Evolutionary conservation across 2,888 invertebrate genomes (phyloP).

Genomic region (Dryadula phaetusa): DNA sequence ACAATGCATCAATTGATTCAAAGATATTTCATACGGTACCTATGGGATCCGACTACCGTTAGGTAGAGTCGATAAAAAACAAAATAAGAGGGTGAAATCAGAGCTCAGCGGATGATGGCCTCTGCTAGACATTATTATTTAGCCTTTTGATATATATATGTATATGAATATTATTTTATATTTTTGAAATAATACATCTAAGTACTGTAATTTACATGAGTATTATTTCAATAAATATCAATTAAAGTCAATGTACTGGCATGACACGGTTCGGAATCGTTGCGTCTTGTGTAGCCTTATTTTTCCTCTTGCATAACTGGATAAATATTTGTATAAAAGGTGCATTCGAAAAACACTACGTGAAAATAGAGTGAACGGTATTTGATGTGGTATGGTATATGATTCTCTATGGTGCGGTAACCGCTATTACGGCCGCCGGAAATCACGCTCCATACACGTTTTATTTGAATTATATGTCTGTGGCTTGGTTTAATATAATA

Average conservation of each 20-base stretch:
- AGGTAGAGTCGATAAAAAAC: constrained; percentile 70
- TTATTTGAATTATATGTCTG: constrained; percentile 55
- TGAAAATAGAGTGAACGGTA: constrained; percentile 48
- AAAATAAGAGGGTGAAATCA: constrained; percentile 69
- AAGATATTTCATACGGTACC: constrained; percentile 59
- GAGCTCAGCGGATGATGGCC: constrained; percentile 48
- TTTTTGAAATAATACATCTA: not conserved
- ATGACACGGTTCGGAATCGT: constrained; percentile 48
- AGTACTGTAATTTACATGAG: constrained; percentile 26
- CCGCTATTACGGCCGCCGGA: constrained; percentile 61
- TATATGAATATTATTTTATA: not conserved
- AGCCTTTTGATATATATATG: not conserved
- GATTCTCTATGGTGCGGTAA: constrained; percentile 42
- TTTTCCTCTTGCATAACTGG: constrained; percentile 49
- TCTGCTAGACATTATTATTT: constrained; percentile 24
- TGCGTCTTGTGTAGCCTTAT: constrained; percentile 47
- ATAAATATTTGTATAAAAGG: constrained; percentile 44
- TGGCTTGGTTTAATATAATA: constrained; percentile 56
- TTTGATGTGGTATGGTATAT: constrained; percentile 48
- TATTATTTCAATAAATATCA: constrained; percentile 44
- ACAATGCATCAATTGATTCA: constrained; percentile 41
- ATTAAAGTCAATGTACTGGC: constrained; percentile 45
- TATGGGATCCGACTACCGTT: constrained; percentile 67
- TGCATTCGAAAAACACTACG: constrained; percentile 32
- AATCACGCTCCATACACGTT: constrained; percentile 65